Base-by-base conservation (phyloP, 2,113 vertebrate genomes). In the Pygoscelis adeliae region DNA sequence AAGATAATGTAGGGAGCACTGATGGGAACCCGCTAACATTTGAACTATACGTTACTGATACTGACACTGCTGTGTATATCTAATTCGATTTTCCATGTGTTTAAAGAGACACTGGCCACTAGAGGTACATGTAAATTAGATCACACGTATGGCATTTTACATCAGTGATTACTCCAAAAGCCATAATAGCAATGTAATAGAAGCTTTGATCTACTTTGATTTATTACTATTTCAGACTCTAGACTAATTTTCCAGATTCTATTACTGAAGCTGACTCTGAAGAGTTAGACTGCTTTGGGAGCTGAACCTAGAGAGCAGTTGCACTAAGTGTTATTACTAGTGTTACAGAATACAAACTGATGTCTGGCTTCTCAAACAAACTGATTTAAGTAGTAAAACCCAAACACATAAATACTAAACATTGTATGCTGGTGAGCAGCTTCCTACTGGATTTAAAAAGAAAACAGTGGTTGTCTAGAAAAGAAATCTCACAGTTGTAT, bases 171-270 rank as follows among this genome's bases (percentile, higher is more conserved):
- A 81, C 46, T 52, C n/a, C 88, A 38, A 86, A 82, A 94, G 91
- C 86, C 38, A 4, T 56, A 73, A 85, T 0, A 74, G 36, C 22
- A 93, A 59, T 25, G 55, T 5, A 83, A 94, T 20, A 91, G 90
- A 91, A 96, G 49, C 36, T 93, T 55, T 69, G 34, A 50, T 70
- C 76, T 89, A 94, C 52, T 95, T 96, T 71, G 52, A 79, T 56
- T 65, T 53, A 90, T 62, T 94, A 72, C 12, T 44, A 34, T 92
- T 96, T 95, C 29, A 91, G 83, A 89, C 6, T 83, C 15, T 5
- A 12, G 58, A 47, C 26, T 61, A 83, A 91, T 71, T 93, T 96
- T 81, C 29, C n/a, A 81, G 59, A 71, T 66, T 82, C 14, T 91
- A 13, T 32, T 52, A 83, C 40, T 61, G 59, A 81, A 88, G 58